These are phyloP conservation scores for Neoarius graeffei DNA, from an alignment of 2,113 vertebrate genomes.

Conservation along the genomic window DNA sequence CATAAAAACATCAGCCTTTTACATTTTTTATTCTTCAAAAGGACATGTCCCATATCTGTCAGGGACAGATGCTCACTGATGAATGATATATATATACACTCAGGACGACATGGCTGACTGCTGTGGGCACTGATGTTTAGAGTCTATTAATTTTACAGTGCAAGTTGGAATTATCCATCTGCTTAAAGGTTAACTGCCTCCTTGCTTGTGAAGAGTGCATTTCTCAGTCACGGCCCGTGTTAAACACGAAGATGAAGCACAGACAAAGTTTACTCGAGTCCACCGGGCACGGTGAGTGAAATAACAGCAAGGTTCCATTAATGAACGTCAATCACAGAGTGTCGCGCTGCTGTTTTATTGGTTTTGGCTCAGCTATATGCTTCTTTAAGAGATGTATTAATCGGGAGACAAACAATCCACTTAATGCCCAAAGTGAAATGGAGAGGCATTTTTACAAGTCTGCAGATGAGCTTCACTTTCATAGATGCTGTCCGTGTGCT, in stretches of 20 bases:
- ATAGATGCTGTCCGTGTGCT: constrained; percentile 62
- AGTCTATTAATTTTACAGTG: constrained; percentile 85
- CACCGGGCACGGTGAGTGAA: constrained; percentile 33
- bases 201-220: constrained; percentile 78
- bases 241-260: constrained; percentile 19
- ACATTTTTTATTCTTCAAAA: constrained; percentile 55
- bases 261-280: constrained; percentile 59
- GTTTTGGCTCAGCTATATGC: constrained; percentile 42
- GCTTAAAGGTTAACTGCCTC: constrained; percentile 90
- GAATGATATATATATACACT: constrained; percentile 53
- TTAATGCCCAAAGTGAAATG: constrained; percentile 69
- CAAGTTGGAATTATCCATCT: constrained; percentile 84
- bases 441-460: constrained; percentile 70
- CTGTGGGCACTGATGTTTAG: constrained; percentile 57
- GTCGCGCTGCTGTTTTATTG: constrained; percentile 45
- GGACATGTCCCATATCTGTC: constrained; percentile 55
- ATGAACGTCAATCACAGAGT: constrained; percentile 52
- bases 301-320: constrained; percentile 53
- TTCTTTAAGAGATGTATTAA: constrained; percentile 67
- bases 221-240: constrained; percentile 69
- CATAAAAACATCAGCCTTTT: constrained; percentile 46
- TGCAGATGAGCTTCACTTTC: constrained; percentile 63
- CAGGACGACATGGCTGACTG: constrained; percentile 50
- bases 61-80: constrained; percentile 45
- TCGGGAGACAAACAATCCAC: constrained; percentile 68